Evolutionary conservation across 2,888 invertebrate genomes (phyloP), one percentile per base, ranked within the genome.

Genomic region (Augochlorella aurata): DNA sequence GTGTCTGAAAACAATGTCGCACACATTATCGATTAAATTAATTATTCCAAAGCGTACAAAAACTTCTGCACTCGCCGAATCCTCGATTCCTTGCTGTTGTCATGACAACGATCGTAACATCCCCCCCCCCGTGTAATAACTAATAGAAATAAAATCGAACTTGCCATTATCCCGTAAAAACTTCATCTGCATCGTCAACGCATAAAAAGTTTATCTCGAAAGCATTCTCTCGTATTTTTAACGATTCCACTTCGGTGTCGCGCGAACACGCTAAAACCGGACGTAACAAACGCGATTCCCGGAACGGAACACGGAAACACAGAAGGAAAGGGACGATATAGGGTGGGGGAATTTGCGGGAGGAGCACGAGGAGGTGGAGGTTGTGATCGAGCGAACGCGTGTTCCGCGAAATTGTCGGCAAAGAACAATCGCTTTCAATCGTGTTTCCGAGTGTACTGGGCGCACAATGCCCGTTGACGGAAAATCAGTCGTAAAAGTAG

Each of bases 401-500:
- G 80, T 81, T 81, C 70, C 69, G 66, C 74, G 68, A 63, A 66
- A 45, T 63, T 29, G 66, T 58, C 29, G 47, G 47, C n/a, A 16
- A 47, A 63, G 72, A 72, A 47, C 67, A 74, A 81, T 81, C 73
- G 68, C 21, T 69, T 80, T 54, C 73, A 73, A 80, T 81, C 74
- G 81, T 81, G 74, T 74, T 38, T 21, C 76, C 21, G 47, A 52
- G 68, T 61, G 29, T 45, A 38, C 66, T 5, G 44, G 24, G 47
- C 24, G 63, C 24, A 68, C 77, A 61, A 83, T 74, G 79, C 69
- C 71, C 80, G 79, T 76, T 73, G 79, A 77, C 74, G 77, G 85
- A 79, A 74, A 82, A 73, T 73, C 79, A 63, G 12, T 44, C 47
- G 66, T 67, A 47, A 52, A 61, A 81, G 70, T 81, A 84, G 74